Base-by-base conservation (phyloP, 2,797 vertebrate genomes). In the Clarias pachynema region DNA sequence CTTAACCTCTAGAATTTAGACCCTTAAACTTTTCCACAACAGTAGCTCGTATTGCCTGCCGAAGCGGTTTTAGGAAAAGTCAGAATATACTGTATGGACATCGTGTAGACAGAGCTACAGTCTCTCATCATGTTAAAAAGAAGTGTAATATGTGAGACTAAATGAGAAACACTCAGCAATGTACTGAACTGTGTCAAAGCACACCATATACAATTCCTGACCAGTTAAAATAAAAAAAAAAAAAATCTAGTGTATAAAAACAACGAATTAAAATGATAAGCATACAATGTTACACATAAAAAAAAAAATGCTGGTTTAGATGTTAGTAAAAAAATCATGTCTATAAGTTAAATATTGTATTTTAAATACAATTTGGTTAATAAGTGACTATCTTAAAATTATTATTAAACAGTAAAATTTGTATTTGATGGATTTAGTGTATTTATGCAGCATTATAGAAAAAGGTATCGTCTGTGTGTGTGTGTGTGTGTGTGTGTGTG, bases 401-500 rank as follows among this genome's bases (percentile, higher is more conserved):
- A 15, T 56, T n/a, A 29, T 53, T 53, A 8, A 74, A 56, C 4
- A 74, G 49, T 56, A 15, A 74, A 53, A 73, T 73, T 49, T 56
- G 29, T 59, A 34, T 57, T 77, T 34, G 26, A 59, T 24, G 1
- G 29, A 31, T 77, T 59, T 34, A 20, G n/a, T 75, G 49, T 56
- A 57, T 53, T 53, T 29, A 53, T 75, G 53, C 49, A 75, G 15
- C 26, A 29, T 53, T 73, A 12, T 6, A 72, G 44, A 24, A 73
- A 49, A 26, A 14, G 40, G 37, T 15, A 24, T 73, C 5, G 40
- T 56, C 37, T 66, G 79, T 80, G 37, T 65, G 53, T 85, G 44
- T 66, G 79, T 66, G 37, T 65, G 53, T 84, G 63, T 66, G 49
- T 79, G 62, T 84, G 79, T 40, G 37, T 88, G 60, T 40, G 29